These are phyloP conservation scores for Verasper variegatus DNA, from an alignment of 2,113 vertebrate species.

Conservation along the genomic window DNA sequence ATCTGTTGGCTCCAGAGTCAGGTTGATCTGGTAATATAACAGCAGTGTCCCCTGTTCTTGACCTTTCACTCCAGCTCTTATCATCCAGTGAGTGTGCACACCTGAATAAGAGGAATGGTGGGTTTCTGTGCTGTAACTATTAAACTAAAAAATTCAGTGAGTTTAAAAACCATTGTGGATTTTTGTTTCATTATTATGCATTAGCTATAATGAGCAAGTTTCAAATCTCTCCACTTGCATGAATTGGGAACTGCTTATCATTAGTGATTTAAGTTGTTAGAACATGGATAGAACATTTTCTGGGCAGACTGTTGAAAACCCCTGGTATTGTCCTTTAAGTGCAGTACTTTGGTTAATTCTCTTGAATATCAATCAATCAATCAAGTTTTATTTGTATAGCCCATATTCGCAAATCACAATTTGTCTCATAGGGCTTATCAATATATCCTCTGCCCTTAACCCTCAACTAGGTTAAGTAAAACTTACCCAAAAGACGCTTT, in stretches of 20 bases:
- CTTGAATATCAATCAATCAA: neutral
- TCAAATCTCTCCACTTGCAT: neutral
- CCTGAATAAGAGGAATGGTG: neutral
- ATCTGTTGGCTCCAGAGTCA: neutral
- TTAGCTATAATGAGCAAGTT: slow-evolving; percentile 2
- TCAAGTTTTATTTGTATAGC: neutral
- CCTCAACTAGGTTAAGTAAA: too few relatives aligned
- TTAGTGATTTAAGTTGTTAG: neutral
- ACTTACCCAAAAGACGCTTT: too few relatives aligned
- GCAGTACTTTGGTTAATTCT: neutral
- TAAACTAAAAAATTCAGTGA: neutral
- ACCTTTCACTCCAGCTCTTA: neutral
- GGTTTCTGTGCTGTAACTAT: neutral
- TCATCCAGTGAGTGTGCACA: neutral
- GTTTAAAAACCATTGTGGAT: neutral
- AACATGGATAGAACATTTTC: neutral
- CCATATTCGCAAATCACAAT: too few relatives aligned
- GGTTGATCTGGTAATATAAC: neutral
- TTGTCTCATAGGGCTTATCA: too few relatives aligned
- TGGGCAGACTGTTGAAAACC: neutral
- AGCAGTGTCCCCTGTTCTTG: neutral
- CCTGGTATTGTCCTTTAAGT: neutral
- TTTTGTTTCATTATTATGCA: slow-evolving; percentile 1
- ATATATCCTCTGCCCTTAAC: too few relatives aligned
- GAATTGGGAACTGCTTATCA: neutral